phyloP scores from a whole-genome alignment of 2,113 vertebrate species.

The Ammospiza nelsoni region DNA sequence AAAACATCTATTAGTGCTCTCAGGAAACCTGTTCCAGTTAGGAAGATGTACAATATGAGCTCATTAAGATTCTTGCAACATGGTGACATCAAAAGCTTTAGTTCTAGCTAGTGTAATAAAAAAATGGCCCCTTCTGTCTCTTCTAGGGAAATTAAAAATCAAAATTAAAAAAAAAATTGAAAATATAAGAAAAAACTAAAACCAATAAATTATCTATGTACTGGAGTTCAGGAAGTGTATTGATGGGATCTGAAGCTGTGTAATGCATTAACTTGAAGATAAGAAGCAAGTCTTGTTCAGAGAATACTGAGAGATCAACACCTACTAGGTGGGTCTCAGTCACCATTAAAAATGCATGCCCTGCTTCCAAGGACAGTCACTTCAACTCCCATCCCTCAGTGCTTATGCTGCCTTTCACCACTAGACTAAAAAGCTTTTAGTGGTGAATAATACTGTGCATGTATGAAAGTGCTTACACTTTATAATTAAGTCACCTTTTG shows the following conservation, averaged over 20 bases:
- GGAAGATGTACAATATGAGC: neutral
- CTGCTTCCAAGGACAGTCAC: conserved; percentile 9
- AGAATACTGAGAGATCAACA: neutral
- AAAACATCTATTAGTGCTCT: neutral
- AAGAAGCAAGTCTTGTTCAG: neutral
- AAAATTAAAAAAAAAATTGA: neutral
- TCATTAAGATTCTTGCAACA: neutral
- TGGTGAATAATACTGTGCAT: neutral
- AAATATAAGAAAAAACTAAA: neutral
- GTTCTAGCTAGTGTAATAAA: neutral
- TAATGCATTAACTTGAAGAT: neutral
- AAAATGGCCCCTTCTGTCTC: neutral
- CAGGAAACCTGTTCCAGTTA: neutral
- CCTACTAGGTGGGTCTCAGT: neutral
- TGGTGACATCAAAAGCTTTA: neutral
- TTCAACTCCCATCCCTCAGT: neutral
- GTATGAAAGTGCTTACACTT: conserved; percentile 16
- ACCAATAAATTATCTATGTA: neutral
- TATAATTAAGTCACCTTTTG: conserved; percentile 46
- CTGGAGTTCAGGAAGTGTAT: neutral
- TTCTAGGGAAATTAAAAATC: neutral
- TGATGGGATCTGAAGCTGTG: neutral
- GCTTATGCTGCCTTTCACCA: neutral
- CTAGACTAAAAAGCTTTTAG: conserved; percentile 55
- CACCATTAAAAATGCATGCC: neutral